Percentiles rank a stretch among this genome's conserved stretches.
These are phyloP conservation scores for Drosophila stalkeri DNA, from an alignment of 2,888 invertebrate species.

Conservation along the genomic window DNA sequence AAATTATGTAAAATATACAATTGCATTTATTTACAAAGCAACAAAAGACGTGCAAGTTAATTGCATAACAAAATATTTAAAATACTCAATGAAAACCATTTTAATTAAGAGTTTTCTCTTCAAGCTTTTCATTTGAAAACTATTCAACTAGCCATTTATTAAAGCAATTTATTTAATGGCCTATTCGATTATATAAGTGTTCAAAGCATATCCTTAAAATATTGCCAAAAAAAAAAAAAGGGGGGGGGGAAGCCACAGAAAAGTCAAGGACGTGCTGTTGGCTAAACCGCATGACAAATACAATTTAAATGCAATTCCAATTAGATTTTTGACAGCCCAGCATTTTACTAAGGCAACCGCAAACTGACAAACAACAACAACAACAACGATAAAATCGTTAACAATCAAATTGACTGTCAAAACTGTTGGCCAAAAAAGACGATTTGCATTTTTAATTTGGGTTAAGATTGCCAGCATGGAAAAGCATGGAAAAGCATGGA, in stretches of 20 bases:
- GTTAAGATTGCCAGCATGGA: conserved; percentile 40
- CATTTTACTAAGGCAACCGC: conserved; percentile 13
- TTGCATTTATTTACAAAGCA: too few species aligned
- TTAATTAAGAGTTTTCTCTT: neutral
- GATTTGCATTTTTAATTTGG: conserved; percentile 68
- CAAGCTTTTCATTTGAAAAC: neutral
- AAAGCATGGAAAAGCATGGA: neutral
- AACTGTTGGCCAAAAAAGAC: conserved; percentile 48
- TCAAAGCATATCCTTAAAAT: neutral
- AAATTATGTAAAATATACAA: too few species aligned
- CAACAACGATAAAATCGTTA: conserved; percentile 29
- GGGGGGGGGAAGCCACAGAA: conserved; percentile 8
- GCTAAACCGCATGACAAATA: conserved; percentile 37
- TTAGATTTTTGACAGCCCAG: conserved; percentile 46
- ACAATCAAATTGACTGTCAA: conserved; percentile 63
- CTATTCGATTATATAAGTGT: neutral
- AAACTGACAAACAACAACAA: conserved; percentile 10
- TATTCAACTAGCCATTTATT: neutral
- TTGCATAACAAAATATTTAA: neutral
- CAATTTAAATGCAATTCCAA: conserved; percentile 62
- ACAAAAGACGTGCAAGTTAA: neutral
- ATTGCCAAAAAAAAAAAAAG: neutral
- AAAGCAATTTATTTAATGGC: conserved; percentile 12
- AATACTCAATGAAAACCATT: neutral
- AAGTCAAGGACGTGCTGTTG: conserved; percentile 17